Percentiles rank a stretch among this genome's conserved stretches.
Conservation (phyloP, 2,888 invertebrate genomes). For the Lymantria dispar region DNA sequence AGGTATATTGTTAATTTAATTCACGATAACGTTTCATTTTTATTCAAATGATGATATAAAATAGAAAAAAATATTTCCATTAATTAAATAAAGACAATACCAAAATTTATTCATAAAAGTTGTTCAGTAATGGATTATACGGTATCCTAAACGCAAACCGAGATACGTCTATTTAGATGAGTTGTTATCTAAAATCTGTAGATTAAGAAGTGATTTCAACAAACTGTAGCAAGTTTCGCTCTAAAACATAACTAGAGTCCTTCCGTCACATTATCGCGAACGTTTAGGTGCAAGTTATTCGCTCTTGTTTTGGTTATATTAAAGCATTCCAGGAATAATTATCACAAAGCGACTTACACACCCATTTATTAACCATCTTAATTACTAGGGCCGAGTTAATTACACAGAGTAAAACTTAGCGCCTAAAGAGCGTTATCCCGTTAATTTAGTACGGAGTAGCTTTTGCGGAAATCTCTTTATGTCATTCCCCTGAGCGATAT, state of each 20-base stretch:
- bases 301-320: conserved; percentile 72
- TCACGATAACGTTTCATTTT: no score
- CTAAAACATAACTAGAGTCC: conserved; percentile 53
- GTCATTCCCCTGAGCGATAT: conserved; percentile 58
- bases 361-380: conserved; percentile 80
- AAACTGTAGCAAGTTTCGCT: conserved; percentile 47
- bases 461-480: conserved; percentile 64
- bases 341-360: conserved; percentile 76
- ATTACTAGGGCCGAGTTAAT: conserved; percentile 79
- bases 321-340: conserved; percentile 76
- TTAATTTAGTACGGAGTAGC: conserved; percentile 66
- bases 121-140: not conserved
- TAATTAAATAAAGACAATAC: no score
- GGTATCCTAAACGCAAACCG: conserved; percentile 30
- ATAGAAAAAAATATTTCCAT: no score
- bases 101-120: not conserved
- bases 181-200: conserved; percentile 31
- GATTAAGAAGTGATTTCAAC: conserved; percentile 41
- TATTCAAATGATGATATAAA: no score
- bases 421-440: conserved; percentile 70
- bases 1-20: no score
- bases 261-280: conserved; percentile 60
- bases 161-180: conserved; percentile 33
- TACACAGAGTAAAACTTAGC: conserved; percentile 73
- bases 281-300: conserved; percentile 58